phyloP scores from a whole-genome alignment of 2,797 vertebrate species.

The Pseudomugil gertrudae region DNA sequence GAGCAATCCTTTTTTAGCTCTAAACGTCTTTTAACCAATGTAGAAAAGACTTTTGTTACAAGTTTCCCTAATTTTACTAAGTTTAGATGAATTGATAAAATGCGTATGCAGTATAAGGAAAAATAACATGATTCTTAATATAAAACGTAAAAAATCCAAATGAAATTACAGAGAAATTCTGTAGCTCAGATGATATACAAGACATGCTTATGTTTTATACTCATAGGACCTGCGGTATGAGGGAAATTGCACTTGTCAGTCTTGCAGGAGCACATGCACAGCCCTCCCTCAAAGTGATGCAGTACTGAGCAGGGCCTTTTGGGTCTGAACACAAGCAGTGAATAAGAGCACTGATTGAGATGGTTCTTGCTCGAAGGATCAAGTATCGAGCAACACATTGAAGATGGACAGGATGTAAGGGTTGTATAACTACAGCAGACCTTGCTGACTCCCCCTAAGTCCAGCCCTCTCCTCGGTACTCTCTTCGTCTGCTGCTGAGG shows the following conservation, averaged over 20 bases:
- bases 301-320: slow-evolving; percentile 25
- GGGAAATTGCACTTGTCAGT: slow-evolving; percentile 25
- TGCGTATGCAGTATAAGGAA: not conserved
- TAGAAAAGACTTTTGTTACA: not conserved
- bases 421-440: slow-evolving; percentile 43
- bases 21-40: not conserved
- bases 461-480: slow-evolving; percentile 25
- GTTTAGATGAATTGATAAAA: not conserved
- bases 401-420: slow-evolving; percentile 60
- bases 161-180: not conserved
- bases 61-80: not conserved
- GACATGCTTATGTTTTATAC: not conserved
- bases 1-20: not conserved
- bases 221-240: not conserved
- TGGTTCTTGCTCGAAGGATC: slow-evolving; percentile 46
- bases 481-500: slow-evolving; percentile 54
- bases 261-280: slow-evolving; percentile 5
- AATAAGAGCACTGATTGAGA: slow-evolving; percentile 39
- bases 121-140: not conserved
- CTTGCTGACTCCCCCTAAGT: slow-evolving; percentile 42
- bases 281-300: slow-evolving; percentile 10
- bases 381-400: slow-evolving; percentile 45
- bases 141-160: not conserved
- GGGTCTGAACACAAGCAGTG: slow-evolving; percentile 24
- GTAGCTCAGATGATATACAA: not conserved